These are phyloP conservation scores for Prosopocoilus inquinatus DNA, from an alignment of 2,888 invertebrate species.

Conservation along the genomic window DNA sequence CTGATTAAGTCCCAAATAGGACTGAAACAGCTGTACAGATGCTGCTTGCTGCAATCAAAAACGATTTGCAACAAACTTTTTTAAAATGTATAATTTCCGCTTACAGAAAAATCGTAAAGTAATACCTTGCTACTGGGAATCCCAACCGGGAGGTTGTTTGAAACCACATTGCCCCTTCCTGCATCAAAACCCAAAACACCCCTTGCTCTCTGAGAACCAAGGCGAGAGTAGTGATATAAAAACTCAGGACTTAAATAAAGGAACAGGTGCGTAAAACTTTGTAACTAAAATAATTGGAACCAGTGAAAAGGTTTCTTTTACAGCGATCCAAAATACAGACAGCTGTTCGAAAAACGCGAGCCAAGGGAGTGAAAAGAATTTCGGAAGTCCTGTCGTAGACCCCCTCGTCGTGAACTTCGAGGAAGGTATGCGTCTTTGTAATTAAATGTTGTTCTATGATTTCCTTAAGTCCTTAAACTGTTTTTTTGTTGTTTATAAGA, in stretches of 20 bases:
- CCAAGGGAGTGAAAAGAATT: constrained; percentile 38
- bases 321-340: constrained; percentile 25
- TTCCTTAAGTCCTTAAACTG: constrained; percentile 20
- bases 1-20: too few species aligned
- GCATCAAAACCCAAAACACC: constrained; percentile 57
- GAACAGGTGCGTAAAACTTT: constrained; percentile 12
- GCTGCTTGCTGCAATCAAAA: too few species aligned
- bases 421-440: constrained; percentile 77
- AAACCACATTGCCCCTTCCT: constrained; percentile 83
- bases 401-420: constrained; percentile 76
- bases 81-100: constrained; percentile 10
- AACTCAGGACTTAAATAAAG: constrained; percentile 21
- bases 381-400: constrained; percentile 57
- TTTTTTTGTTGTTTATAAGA: constrained; percentile 10
- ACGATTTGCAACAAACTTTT: too few species aligned
- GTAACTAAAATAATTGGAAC: neutral
- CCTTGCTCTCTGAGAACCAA: constrained; percentile 26
- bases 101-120: constrained; percentile 76
- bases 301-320: neutral
- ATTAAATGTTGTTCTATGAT: constrained; percentile 32
- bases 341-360: constrained; percentile 30
- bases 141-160: constrained; percentile 78
- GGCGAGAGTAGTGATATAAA: constrained; percentile 28
- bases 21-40: too few species aligned
- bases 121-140: constrained; percentile 86